These are phyloP conservation scores for Xestoiulus laeticollis DNA, from an alignment of 2,888 invertebrate genomes.

Conservation along the genomic window DNA sequence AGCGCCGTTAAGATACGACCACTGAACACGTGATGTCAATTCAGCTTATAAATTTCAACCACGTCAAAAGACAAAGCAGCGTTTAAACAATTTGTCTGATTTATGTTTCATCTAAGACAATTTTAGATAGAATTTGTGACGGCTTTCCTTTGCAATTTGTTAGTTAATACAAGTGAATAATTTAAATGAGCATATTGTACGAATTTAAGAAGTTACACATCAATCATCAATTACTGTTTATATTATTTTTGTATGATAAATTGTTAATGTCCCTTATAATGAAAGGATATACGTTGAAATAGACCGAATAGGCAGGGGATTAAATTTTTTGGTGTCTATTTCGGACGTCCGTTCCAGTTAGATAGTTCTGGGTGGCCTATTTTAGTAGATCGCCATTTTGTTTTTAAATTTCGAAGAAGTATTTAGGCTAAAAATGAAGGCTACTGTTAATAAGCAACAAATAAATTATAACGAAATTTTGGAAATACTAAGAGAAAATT, in stretches of 20 bases:
- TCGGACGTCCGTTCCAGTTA: constrained; percentile 27
- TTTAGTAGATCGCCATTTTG: neutral
- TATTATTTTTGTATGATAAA: neutral
- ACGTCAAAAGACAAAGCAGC: too few species aligned
- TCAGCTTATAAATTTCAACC: too few species aligned
- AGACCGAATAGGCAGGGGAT: neutral
- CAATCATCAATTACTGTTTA: neutral
- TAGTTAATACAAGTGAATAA: neutral
- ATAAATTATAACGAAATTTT: neutral
- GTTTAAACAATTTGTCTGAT: too few species aligned
- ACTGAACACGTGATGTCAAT: too few species aligned
- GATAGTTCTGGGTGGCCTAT: neutral
- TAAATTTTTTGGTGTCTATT: neutral
- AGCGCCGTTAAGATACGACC: too few species aligned
- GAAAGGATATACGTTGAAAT: neutral
- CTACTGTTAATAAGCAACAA: neutral
- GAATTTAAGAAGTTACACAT: neutral
- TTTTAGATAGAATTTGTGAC: too few species aligned
- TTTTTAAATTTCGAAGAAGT: neutral
- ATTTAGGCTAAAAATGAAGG: neutral
- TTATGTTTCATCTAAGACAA: too few species aligned
- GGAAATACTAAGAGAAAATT: too few species aligned
- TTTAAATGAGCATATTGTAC: neutral
- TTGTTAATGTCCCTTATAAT: neutral
- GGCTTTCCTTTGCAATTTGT: too few species aligned